Percentiles rank a stretch among this genome's conserved stretches.
Conservation (phyloP, 2,888 invertebrate genomes). For the Nesidiocoris tenuis region DNA sequence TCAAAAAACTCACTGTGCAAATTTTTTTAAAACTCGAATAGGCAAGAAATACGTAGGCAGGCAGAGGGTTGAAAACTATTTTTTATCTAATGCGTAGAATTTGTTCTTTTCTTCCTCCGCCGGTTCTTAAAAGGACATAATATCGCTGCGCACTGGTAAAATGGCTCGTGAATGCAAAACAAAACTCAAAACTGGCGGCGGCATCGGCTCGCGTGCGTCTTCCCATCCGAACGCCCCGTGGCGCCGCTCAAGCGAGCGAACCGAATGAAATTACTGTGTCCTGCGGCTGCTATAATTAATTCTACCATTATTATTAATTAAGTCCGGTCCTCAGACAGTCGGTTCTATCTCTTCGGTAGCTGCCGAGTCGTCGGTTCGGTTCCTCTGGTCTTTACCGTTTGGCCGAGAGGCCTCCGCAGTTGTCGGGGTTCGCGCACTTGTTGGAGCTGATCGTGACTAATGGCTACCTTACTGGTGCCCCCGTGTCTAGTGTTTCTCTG, state of each 20-base stretch:
- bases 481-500: background rate
- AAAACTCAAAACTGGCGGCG: background rate
- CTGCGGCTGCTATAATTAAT: background rate
- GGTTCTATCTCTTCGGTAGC: background rate
- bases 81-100: no score
- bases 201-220: background rate
- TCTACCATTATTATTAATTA: background rate
- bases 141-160: no score
- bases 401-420: background rate
- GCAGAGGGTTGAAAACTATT: no score
- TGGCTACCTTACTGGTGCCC: background rate
- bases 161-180: no score
- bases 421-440: background rate
- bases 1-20: no score
- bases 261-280: background rate
- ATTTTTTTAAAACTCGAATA: no score
- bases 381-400: background rate
- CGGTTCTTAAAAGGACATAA: no score
- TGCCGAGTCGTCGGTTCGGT: background rate
- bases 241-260: background rate
- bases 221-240: background rate
- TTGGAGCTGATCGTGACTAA: background rate
- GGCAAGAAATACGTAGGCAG: no score
- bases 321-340: background rate
- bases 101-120: no score